These are phyloP conservation scores for Ambastaia sidthimunki DNA, from an alignment of 2,797 vertebrate genomes.

Conservation along the genomic window DNA sequence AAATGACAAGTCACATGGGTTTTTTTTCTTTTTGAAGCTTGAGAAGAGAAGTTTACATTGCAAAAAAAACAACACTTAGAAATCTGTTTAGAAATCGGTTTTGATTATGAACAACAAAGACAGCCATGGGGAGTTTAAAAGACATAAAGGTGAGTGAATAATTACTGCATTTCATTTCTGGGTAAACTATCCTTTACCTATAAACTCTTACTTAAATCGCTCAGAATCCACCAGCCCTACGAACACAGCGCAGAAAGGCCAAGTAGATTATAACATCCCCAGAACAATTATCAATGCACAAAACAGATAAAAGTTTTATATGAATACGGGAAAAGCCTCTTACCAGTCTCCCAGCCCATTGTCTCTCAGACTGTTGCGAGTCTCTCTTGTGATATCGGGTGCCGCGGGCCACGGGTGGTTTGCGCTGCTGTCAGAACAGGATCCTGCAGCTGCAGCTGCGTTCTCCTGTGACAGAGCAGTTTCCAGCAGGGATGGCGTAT, in stretches of 20 bases:
- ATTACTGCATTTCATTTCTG: background rate
- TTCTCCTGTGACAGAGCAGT: conserved; percentile 88
- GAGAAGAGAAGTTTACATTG: too few species aligned
- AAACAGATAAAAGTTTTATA: background rate
- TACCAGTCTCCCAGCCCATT: conserved; percentile 92
- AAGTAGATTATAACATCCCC: background rate
- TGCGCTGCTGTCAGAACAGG: conserved; percentile 72
- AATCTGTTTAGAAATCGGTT: too few species aligned
- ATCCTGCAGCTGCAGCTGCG: conserved; percentile 65
- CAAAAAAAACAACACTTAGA: too few species aligned
- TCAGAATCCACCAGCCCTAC: background rate
- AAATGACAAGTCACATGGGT: too few species aligned
- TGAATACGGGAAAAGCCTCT: conserved; percentile 36
- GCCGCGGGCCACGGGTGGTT: conserved; percentile 92
- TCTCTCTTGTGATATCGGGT: conserved; percentile 96
- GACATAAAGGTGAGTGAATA: background rate
- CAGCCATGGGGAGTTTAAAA: too few species aligned
- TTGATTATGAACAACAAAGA: too few species aligned
- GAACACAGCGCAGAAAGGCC: background rate
- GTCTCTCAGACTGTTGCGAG: conserved; percentile 90
- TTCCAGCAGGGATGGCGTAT: conserved; percentile 87
- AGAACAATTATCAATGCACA: conserved; percentile 5
- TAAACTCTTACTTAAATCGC: background rate
- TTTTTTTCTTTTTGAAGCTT: too few species aligned
- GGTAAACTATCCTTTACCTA: background rate